A percentile compares a stretch with the other conserved stretches of the same genome.
phyloP scores from a whole-genome alignment of 2,888 invertebrate species.

The Drosophila aldrichi region DNA sequence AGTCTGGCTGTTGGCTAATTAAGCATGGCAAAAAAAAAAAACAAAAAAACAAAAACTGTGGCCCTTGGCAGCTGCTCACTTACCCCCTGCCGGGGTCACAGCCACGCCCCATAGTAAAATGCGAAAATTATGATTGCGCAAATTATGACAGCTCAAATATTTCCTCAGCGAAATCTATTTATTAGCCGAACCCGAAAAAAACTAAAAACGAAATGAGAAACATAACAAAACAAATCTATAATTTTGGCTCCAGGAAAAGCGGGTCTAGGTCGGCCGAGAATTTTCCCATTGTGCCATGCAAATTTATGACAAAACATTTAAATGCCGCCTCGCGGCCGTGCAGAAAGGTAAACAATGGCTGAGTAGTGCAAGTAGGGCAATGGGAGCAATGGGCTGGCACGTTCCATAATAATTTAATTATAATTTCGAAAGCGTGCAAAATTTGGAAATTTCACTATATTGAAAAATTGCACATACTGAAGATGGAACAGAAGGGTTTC shows the following conservation, averaged over 20 bases:
- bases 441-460: conserved; percentile 61
- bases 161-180: conserved; percentile 46
- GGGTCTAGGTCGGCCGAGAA: conserved; percentile 24
- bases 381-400: conserved; percentile 51
- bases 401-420: conserved; percentile 77
- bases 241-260: conserved; percentile 55
- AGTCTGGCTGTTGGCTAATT: conserved; percentile 36
- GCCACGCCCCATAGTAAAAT: conserved; percentile 68
- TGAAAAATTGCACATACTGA: conserved; percentile 41
- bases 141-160: conserved; percentile 61
- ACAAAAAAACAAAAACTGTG: neutral
- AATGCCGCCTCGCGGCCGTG: conserved; percentile 48
- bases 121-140: conserved; percentile 73
- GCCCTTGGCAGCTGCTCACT: conserved; percentile 65
- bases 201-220: conserved; percentile 17
- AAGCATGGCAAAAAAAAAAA: conserved; percentile 37
- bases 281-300: conserved; percentile 69
- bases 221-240: conserved; percentile 59
- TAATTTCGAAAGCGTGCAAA: conserved; percentile 73
- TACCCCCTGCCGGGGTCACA: conserved; percentile 58
- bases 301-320: conserved; percentile 80
- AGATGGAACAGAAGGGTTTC: conserved; percentile 51
- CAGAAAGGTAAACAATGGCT: conserved; percentile 69
- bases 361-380: conserved; percentile 1
- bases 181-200: conserved; percentile 38